phyloP scores from a whole-genome alignment of 2,113 vertebrate species.

The Chaetodon auriga region DNA sequence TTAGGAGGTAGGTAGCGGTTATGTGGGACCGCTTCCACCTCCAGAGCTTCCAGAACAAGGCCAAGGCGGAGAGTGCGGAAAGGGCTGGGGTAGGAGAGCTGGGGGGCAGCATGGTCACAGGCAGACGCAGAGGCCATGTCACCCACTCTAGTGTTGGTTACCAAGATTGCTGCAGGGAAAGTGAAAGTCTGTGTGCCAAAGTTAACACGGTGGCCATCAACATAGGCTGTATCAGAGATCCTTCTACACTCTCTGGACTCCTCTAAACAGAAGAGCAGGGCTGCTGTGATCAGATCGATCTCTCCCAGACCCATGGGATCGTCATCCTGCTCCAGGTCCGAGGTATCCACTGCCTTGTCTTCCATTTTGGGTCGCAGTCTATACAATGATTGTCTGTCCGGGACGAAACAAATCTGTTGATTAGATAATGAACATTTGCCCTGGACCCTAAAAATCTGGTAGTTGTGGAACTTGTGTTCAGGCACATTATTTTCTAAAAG shows the following conservation, averaged over 20 bases:
- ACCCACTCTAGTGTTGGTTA: conserved; percentile 96
- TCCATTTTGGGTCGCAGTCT: conserved; percentile 87
- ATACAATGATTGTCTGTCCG: conserved; percentile 74
- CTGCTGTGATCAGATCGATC: conserved; percentile 95
- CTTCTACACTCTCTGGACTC: conserved; percentile 94
- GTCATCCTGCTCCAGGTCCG: conserved; percentile 92
- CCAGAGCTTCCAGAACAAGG: conserved; percentile 93
- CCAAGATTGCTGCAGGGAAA: conserved; percentile 94
- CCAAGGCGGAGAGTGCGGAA: conserved; percentile 94
- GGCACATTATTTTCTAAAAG: conserved; percentile 78
- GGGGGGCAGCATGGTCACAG: conserved; percentile 95
- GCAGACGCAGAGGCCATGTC: conserved; percentile 98
- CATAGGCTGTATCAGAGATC: conserved; percentile 92
- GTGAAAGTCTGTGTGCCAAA: conserved; percentile 98
- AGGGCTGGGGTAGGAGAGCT: conserved; percentile 95
- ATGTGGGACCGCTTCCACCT: conserved; percentile 65
- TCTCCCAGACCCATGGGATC: conserved; percentile 95
- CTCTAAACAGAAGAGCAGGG: conserved; percentile 94
- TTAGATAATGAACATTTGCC: conserved; percentile 83
- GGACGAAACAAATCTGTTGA: conserved; percentile 80
- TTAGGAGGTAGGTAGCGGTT: conserved; percentile 73
- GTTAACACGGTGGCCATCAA: conserved; percentile 89
- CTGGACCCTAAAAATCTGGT: conserved; percentile 84
- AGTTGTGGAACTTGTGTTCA: conserved; percentile 85
- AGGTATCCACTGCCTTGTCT: conserved; percentile 96